phyloP scores from a whole-genome alignment of 2,888 invertebrate genomes.

The Thera obeliscata region DNA sequence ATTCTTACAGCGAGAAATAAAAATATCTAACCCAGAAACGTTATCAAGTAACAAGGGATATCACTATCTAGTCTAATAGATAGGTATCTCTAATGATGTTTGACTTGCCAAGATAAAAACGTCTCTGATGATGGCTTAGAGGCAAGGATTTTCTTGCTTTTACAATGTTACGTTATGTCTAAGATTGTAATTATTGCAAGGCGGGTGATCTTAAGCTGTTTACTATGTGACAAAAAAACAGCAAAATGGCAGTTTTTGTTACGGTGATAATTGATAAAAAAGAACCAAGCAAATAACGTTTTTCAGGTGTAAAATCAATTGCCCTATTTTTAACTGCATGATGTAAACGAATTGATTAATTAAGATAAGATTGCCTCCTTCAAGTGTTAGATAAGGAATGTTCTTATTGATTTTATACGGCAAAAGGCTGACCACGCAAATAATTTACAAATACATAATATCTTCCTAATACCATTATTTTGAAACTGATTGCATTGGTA shows the following conservation, averaged over 20 bases:
- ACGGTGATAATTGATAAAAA: neutral
- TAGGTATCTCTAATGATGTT: slow-evolving; percentile 13
- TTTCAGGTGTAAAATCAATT: slow-evolving; percentile 13
- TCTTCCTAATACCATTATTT: too few species aligned
- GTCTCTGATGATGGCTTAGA: slow-evolving; percentile 11
- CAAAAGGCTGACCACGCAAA: neutral
- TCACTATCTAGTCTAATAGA: slow-evolving; percentile 1
- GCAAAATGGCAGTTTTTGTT: too few species aligned
- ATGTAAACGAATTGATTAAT: slow-evolving; percentile 24
- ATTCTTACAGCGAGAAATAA: neutral
- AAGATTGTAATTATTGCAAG: slow-evolving; percentile 45
- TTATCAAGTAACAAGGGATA: slow-evolving; percentile 7
- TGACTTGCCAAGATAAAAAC: slow-evolving; percentile 12
- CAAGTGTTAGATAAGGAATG: slow-evolving; percentile 24
- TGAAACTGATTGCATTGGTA: too few species aligned
- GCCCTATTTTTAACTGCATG: slow-evolving; percentile 23
- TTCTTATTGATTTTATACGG: slow-evolving; percentile 7
- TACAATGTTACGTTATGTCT: neutral
- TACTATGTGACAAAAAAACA: slow-evolving; percentile 7
- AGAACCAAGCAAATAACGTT: slow-evolving; percentile 1
- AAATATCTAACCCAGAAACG: slow-evolving; percentile 16
- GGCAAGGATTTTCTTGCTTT: neutral
- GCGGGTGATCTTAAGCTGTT: slow-evolving; percentile 39
- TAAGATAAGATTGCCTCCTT: slow-evolving; percentile 33
- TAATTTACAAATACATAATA: slow-evolving; percentile 38